Conservation (phyloP, 2,888 invertebrate species). For the Synergus gifuensis region DNA sequence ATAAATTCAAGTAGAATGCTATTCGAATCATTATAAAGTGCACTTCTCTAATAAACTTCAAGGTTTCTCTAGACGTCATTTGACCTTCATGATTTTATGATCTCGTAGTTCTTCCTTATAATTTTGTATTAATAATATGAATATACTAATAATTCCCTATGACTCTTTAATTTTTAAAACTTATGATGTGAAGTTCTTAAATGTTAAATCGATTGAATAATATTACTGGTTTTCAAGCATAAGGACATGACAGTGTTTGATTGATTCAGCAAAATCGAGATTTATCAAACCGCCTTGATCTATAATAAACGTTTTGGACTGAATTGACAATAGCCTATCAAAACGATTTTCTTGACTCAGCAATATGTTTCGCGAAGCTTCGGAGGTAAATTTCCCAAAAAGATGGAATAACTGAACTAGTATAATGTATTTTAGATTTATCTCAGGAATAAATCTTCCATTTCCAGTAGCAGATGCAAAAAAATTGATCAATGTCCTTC, state of each 20-base stretch:
- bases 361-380: slow-evolving; percentile 27
- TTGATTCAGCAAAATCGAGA: background rate
- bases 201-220: background rate
- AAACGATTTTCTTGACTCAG: slow-evolving; percentile 35
- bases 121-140: background rate
- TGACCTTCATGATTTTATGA: background rate
- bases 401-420: slow-evolving; percentile 33
- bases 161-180: too few relatives aligned
- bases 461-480: slow-evolving; percentile 16
- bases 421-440: slow-evolving; percentile 31
- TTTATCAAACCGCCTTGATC: slow-evolving; percentile 16
- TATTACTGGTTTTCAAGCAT: background rate
- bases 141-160: too few relatives aligned
- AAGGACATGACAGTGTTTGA: background rate
- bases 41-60: slow-evolving; percentile 12
- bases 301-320: slow-evolving; percentile 27
- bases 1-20: background rate
- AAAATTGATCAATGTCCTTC: background rate
- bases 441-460: slow-evolving; percentile 13
- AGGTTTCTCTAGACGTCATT: background rate
- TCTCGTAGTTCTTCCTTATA: background rate
- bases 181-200: too few relatives aligned
- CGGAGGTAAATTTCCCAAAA: slow-evolving; percentile 17
- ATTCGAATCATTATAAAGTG: background rate
- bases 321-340: slow-evolving; percentile 26